Conservation (phyloP, 2,888 invertebrate species). For the Colletes collaris region DNA sequence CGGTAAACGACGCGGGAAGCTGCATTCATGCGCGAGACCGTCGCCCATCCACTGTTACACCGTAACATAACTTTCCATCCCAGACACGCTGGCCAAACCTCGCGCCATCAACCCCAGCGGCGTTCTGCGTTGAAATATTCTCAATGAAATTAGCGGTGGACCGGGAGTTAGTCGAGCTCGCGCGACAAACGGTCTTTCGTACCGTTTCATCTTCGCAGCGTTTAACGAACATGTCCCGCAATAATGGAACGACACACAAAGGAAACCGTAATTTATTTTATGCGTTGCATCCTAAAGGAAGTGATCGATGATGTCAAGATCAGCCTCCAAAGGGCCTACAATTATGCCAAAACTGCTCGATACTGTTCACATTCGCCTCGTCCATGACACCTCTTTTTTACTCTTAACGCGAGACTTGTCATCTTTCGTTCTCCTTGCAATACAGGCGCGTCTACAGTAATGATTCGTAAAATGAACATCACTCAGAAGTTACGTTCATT, state of each 20-base stretch:
- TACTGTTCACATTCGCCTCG: no score
- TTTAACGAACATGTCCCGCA: conserved; percentile 18
- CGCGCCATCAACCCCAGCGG: conserved; percentile 18
- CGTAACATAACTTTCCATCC: conserved; percentile 71
- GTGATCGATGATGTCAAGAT: no score
- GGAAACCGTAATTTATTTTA: conserved; percentile 5
- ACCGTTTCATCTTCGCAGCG: conserved; percentile 28
- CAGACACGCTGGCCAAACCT: conserved; percentile 35
- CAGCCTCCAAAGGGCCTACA: no score
- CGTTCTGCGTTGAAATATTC: conserved; percentile 31
- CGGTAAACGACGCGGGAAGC: conserved; percentile 65
- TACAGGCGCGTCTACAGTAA: no score
- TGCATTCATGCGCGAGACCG: conserved; percentile 61
- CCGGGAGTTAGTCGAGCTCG: conserved; percentile 45
- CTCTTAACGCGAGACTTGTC: no score
- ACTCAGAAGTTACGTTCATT: no score
- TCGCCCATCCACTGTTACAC: conserved; percentile 58
- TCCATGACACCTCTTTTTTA: no score
- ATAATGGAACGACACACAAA: conserved; percentile 8
- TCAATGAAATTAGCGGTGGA: conserved; percentile 55
- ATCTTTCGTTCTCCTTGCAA: no score
- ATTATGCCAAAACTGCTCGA: no score
- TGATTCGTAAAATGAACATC: no score
- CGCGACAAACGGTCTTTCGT: conserved; percentile 48
- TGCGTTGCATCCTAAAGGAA: not conserved